phyloP scores from a whole-genome alignment of 1,140 invertebrate genomes.

The Spodoptera frugiperda region DNA sequence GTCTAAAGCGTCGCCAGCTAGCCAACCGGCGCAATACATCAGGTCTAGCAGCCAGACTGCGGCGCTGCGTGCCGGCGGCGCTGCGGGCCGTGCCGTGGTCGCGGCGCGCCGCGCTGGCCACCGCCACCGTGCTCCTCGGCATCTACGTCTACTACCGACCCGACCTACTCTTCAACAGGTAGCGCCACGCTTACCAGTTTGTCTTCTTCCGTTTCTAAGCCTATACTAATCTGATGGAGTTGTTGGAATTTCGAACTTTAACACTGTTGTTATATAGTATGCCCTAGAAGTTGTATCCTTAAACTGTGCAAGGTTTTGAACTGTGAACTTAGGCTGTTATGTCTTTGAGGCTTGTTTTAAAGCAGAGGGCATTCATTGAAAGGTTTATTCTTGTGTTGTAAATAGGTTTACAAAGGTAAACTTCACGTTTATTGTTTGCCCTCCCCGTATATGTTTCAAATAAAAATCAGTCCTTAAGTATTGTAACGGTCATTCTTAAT shows the following conservation, averaged over 20 bases:
- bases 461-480: no score
- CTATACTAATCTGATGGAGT: background rate
- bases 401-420: no score
- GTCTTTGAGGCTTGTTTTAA: no score
- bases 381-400: no score
- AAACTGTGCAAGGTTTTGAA: background rate
- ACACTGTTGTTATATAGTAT: no score
- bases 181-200: constrained; percentile 78
- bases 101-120: constrained; percentile 82
- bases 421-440: no score
- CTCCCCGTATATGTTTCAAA: no score
- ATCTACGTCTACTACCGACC: constrained; percentile 85
- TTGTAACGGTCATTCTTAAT: no score
- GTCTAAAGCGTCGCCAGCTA: constrained; percentile 74
- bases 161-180: constrained; percentile 77
- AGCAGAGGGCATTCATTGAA: no score
- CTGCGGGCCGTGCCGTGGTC: constrained; percentile 57
- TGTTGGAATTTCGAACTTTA: background rate
- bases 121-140: constrained; percentile 85
- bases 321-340: no score
- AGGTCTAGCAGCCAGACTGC: constrained; percentile 49
- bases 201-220: constrained; percentile 67
- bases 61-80: constrained; percentile 50
- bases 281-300: no score
- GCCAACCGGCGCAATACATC: constrained; percentile 60